Percentiles rank a stretch among this genome's conserved stretches.
phyloP scores from a whole-genome alignment of 2,113 vertebrate species.

The Sceloporus undulatus region DNA sequence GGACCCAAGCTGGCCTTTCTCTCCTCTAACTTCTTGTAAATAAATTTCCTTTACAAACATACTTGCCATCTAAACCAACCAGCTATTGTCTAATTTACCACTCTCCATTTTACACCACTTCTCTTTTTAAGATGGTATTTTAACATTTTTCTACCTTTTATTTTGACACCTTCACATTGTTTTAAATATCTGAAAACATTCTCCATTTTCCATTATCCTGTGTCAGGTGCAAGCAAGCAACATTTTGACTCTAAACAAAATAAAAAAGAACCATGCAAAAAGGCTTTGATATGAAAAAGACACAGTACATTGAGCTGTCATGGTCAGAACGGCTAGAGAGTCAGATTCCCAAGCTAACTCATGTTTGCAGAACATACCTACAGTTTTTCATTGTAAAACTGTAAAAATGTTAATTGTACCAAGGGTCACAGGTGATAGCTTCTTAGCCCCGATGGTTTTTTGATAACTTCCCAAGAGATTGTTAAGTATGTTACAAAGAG shows the following conservation, averaged over 20 bases:
- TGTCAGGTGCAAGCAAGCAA: background rate
- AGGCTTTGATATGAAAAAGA: background rate
- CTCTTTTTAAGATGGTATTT: too few species aligned
- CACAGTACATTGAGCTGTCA: background rate
- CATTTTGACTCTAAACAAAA: background rate
- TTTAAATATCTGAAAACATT: too few species aligned
- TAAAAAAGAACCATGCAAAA: background rate
- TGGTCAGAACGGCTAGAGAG: background rate
- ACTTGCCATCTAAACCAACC: conserved; percentile 7
- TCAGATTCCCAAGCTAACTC: background rate
- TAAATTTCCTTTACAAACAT: conserved; percentile 6
- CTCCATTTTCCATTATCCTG: too few species aligned
- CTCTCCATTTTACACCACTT: too few species aligned
- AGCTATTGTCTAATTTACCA: too few species aligned
- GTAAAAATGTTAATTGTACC: background rate
- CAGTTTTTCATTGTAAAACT: background rate
- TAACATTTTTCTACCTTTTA: too few species aligned
- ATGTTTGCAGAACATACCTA: background rate
- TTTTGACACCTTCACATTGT: too few species aligned
- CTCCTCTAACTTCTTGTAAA: background rate
- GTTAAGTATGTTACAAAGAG: background rate
- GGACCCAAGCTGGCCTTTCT: too few species aligned
- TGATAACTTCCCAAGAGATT: background rate
- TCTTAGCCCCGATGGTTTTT: background rate
- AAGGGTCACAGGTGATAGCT: background rate